A percentile compares a stretch with the other conserved stretches of the same genome.
phyloP scores from a whole-genome alignment of 2,113 vertebrate genomes.

The Anarhynchus alexandrinus region DNA sequence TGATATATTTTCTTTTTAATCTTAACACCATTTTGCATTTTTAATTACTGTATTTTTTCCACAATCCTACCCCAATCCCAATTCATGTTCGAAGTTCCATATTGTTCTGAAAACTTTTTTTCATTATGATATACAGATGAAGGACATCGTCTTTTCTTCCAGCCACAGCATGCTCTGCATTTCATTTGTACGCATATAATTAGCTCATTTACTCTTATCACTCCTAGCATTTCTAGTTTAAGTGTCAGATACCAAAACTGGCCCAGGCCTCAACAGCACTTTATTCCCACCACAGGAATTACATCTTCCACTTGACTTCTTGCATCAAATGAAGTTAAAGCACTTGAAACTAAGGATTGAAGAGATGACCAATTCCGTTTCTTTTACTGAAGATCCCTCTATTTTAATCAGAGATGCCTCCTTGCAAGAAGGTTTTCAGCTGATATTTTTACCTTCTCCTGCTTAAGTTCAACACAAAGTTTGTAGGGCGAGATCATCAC shows the following conservation, averaged over 20 bases:
- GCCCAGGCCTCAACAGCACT: neutral
- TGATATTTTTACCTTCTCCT: neutral
- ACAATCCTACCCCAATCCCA: neutral
- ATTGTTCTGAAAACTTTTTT: neutral
- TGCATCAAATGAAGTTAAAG: neutral
- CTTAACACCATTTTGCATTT: neutral
- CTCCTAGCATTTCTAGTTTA: neutral
- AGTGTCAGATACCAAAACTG: neutral
- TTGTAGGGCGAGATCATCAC: neutral
- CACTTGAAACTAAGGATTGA: neutral
- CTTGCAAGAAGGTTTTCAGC: neutral
- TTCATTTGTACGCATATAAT: neutral
- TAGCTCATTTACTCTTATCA: neutral
- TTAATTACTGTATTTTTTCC: neutral
- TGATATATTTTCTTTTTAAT: neutral
- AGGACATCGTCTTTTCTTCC: neutral
- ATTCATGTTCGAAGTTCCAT: neutral
- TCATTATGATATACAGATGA: neutral
- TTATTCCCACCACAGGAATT: neutral
- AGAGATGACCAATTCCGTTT: neutral
- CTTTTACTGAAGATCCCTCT: neutral
- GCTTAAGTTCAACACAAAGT: neutral
- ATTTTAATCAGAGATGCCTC: neutral
- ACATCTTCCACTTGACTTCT: conserved; percentile 25
- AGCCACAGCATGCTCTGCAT: neutral